Base-by-base conservation (phyloP, 2,113 vertebrate species). In the Lutjanus erythropterus region DNA sequence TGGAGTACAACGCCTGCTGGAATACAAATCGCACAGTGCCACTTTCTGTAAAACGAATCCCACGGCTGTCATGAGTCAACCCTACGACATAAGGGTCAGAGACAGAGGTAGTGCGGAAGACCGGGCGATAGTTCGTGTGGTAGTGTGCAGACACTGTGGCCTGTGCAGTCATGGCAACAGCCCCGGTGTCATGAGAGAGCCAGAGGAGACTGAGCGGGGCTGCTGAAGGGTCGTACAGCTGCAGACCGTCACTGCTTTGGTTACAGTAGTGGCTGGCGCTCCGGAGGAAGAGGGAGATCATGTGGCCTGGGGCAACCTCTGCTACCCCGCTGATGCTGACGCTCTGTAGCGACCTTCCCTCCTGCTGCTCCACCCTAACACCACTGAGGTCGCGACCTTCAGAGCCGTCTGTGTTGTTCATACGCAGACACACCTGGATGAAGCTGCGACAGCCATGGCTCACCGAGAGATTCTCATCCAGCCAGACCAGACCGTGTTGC, bases 171-270 rank as follows among this genome's bases (percentile, higher is more conserved):
- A 96, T 95, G 58, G 95, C 95, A 31, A 97, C 96, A 0, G 95
- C 95, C 14, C 97, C 96, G 0, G 96, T 96, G 88, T 97, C 96
- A 0, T 97, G 96, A 35, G 96, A 97, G 69, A 97, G 89, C 97
- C 96, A 97, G 82, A 97, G 91, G 67, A 97, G 92, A 85, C 95
- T 97, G 67, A 98, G 90, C 0, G 95, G 76, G 11, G 94, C 78
- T 0, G 88, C 92, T 3, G 88, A 81, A 33, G 95, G 74, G 12
- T 94, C 90, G 46, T 96, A 95, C 81, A 96, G 87, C 56, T 92
- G 92, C 52, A 96, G 84, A 55, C 95, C 94, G 82, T 96, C 92
- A 23, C 66, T 86, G 76, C 94, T 96, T 76, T 95, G 94, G 83
- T 96, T 97, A 77, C 95, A 97, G 83, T 96, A 94, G 52, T 95